phyloP scores from a whole-genome alignment of 2,797 vertebrate species.

The Chelidonichthys spinosus region DNA sequence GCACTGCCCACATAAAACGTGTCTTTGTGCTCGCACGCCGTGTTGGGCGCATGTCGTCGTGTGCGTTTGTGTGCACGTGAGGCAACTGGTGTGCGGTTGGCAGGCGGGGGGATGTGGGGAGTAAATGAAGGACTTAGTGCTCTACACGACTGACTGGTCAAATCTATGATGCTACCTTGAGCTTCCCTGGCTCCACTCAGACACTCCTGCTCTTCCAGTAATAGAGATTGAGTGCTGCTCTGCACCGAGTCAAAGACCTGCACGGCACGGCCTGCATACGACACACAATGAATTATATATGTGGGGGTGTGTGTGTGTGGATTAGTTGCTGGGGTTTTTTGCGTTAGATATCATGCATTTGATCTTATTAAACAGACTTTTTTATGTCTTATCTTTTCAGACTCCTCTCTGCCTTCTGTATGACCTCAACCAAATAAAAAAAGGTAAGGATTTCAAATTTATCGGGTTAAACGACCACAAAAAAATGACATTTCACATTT shows the following conservation, averaged over 20 bases:
- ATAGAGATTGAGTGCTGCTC: slow-evolving; percentile 74
- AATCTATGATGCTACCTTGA: slow-evolving; percentile 82
- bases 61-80: slow-evolving; percentile 48
- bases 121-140: slow-evolving; percentile 82
- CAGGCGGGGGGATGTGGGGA: slow-evolving; percentile 62
- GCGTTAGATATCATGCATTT: too few relatives aligned
- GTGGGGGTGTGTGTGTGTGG: too few relatives aligned
- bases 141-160: slow-evolving; percentile 79
- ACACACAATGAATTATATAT: too few relatives aligned
- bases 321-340: background rate
- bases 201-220: slow-evolving; percentile 64
- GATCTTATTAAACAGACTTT: too few relatives aligned
- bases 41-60: slow-evolving; percentile 40
- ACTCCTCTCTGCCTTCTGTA: background rate
- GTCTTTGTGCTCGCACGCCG: slow-evolving; percentile 24
- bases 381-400: background rate
- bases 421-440: background rate
- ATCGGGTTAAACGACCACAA: background rate
- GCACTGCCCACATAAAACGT: slow-evolving; percentile 31
- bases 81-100: slow-evolving; percentile 52
- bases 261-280: slow-evolving; percentile 9
- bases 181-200: slow-evolving; percentile 65
- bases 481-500: background rate
- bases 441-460: background rate
- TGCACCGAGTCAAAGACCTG: slow-evolving; percentile 32